Base-by-base conservation (phyloP, 2,113 vertebrate genomes). In the Leucopsar rothschildi region DNA sequence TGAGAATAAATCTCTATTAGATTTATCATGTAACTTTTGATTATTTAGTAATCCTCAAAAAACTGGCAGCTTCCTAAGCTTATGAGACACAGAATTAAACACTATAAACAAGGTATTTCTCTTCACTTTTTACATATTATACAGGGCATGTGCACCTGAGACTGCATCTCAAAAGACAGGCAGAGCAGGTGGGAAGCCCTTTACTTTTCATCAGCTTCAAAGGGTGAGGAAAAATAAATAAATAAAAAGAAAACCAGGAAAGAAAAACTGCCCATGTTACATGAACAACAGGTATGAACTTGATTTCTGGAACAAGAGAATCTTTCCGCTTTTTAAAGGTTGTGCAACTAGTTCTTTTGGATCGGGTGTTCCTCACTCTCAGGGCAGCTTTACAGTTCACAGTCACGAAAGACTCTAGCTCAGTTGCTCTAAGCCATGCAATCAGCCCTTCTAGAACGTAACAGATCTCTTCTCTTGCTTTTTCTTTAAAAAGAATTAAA, bases 231-330 rank as follows among this genome's bases (percentile, higher is more conserved):
- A 17, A 18, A 7, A 35, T 17, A 50, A 52, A 33, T 45, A 42
- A 69, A 64, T 14, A 52, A 63, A 42, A 75, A 65, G n/a, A 87
- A 86, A 91, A 42, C 23, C 1, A 0, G 50, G 29, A 71, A 71
- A 82, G 33, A 66, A 92, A 75, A 70, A 68, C 61, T 61, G 50
- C 52, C 72, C 66, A 18, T 16, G n/a, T 95, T 97, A 96, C 95
- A 96, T 87, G 94, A 97, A 63, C 86, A 39, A 96, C 98, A 98
- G 97, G 98, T 96, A 96, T 22, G 49, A 96, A 97, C 98, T 97
- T 98, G 98, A 96, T 86, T 95, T 92, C 77, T 85, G 88, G 84
- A 96, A 95, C 92, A 63, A 25, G 50, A 78, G 57, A 76, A 92
- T 79, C 73, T 88, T 92, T 90, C 60, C 21, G 12, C 82, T 92